Conservation (phyloP, 2,888 invertebrate species). For the Bruchidius siliquastri region DNA sequence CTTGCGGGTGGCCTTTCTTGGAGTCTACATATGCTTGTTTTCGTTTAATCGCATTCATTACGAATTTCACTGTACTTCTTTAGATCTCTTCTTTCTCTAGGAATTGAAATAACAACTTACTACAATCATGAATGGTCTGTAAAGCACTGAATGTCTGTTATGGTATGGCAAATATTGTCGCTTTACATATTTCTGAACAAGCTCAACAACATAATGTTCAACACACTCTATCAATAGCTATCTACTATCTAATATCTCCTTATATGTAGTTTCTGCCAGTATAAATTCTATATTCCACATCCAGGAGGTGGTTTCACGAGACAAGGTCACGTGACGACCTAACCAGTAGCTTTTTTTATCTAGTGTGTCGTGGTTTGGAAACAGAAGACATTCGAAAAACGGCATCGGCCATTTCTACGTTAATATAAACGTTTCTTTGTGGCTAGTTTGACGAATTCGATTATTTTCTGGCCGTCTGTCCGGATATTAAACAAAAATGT, state of each 20-base stretch:
- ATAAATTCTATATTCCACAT: not conserved
- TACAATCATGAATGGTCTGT: too few species aligned
- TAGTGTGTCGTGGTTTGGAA: slow-evolving; percentile 10
- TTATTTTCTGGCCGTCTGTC: slow-evolving; percentile 10
- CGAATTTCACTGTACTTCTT: too few species aligned
- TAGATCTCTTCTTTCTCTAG: too few species aligned
- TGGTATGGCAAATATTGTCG: too few species aligned
- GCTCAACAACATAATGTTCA: too few species aligned
- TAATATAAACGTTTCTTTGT: slow-evolving; percentile 30
- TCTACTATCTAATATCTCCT: not conserved
- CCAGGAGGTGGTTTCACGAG: not conserved
- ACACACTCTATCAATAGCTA: too few species aligned
- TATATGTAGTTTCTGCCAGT: not conserved
- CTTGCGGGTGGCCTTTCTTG: not conserved
- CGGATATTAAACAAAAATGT: not conserved
- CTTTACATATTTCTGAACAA: too few species aligned
- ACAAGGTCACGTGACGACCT: not conserved
- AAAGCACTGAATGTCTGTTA: too few species aligned
- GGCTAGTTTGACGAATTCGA: slow-evolving; percentile 25
- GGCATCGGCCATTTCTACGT: slow-evolving; percentile 22
- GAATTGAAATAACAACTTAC: too few species aligned
- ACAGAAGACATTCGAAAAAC: slow-evolving; percentile 12
- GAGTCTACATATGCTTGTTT: not conserved
- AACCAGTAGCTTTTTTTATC: not conserved
- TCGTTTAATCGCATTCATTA: not conserved